Base-by-base conservation (phyloP, 2,888 invertebrate genomes). In the Agriotes lineatus region DNA sequence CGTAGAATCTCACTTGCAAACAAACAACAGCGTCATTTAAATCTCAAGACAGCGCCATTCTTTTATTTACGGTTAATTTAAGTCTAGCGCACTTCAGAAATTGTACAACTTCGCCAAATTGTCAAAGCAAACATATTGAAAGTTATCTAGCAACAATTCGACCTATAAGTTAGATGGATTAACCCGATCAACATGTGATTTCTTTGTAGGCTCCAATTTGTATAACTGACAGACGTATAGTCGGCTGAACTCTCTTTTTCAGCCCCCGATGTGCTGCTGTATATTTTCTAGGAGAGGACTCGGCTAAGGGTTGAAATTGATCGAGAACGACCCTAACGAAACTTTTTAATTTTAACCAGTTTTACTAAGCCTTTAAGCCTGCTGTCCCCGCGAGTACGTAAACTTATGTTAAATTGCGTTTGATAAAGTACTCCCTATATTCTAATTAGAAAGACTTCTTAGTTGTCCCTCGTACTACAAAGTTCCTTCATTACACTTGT, bases 401-500 rank as follows among this genome's bases (percentile, higher is more conserved):
- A 25, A 59, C 45, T 30, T 59, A 59, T 59, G 59, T 33, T 45
- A 59, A 59, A 45, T 59, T 59, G 45, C 45, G 19, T 59, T 59
- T 59, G 59, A 59, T 59, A 48, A 59, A 59, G 44, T 48, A 59
- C 59, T 35, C 45, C 57, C 59, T 48, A 45, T 45, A 48, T 48
- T 45, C 33, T 59, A 59, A 59, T 59, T 59, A 59, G 59, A 59
- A 59, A 59, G 59, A 59, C 52, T 59, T 59, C 59, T 59, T 45
- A 59, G 59, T 59, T 59, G 45, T 59, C 45, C 45, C 45, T 59
- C 59, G 44, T 59, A 45, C 33, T 33, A 45, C 30, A 59, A 59
- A 59, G 25, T 59, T 59, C 45, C 44, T 48, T 59, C 45, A 48
- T 59, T 59, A 59, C 59, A 45, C 45, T 59, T 59, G 59, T 45